Conservation (phyloP, 2,888 invertebrate genomes). For the Ophonus ardosiacus region DNA sequence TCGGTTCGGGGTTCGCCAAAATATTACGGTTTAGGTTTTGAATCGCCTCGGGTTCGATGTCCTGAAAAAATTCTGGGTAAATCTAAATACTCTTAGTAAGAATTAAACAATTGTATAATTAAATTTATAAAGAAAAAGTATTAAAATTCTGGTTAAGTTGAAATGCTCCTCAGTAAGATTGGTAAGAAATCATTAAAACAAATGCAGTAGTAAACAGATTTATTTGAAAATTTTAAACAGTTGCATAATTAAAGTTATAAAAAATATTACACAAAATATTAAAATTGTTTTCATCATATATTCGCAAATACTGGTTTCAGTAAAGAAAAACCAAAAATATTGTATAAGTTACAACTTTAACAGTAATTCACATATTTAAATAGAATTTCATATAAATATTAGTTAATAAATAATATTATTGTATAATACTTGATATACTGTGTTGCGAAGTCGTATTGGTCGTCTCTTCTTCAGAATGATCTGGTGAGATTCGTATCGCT, state of each 20-base stretch:
- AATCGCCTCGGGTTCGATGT: no score
- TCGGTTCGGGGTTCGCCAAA: no score
- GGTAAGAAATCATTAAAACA: neutral
- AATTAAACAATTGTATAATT: no score
- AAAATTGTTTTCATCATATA: slow-evolving; percentile 33
- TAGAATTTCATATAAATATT: slow-evolving; percentile 41
- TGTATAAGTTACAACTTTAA: neutral
- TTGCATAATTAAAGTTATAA: slow-evolving; percentile 41
- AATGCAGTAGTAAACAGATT: slow-evolving; percentile 28
- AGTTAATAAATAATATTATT: slow-evolving; percentile 69
- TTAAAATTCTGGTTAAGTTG: no score
- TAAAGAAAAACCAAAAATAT: slow-evolving; percentile 35
- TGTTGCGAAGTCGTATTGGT: slow-evolving; percentile 72
- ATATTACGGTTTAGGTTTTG: no score
- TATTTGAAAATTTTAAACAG: slow-evolving; percentile 38
- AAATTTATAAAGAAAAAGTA: no score
- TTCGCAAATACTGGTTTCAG: slow-evolving; percentile 19
- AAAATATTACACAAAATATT: slow-evolving; percentile 41
- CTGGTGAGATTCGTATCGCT: slow-evolving; percentile 92
- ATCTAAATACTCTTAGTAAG: no score
- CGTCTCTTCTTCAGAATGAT: slow-evolving; percentile 89
- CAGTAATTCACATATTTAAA: slow-evolving; percentile 49
- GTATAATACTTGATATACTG: slow-evolving; percentile 75
- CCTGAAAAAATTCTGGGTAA: no score
- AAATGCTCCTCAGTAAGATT: neutral